Conservation (phyloP, 1,140 invertebrate genomes). For the Trichoplusia ni region DNA sequence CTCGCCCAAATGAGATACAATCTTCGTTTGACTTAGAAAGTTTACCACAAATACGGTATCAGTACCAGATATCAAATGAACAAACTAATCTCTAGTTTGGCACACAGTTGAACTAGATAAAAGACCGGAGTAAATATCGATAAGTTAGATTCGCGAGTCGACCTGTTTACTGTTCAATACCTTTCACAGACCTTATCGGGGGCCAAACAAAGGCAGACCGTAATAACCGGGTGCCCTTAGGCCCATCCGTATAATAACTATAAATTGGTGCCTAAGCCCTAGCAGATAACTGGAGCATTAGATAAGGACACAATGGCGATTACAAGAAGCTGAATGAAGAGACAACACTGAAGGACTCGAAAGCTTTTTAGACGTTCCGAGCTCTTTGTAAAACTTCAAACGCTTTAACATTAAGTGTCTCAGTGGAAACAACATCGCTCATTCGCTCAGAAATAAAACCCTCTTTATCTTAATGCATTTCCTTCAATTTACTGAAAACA, state of each 20-base stretch:
- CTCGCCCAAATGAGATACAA: too few species aligned
- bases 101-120: constrained; percentile 19
- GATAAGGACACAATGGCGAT: constrained; percentile 51
- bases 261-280: constrained; percentile 43
- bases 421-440: constrained; percentile 46
- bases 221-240: constrained; percentile 39
- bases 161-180: constrained; percentile 23
- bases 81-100: constrained; percentile 8
- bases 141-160: constrained; percentile 7
- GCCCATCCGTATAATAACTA: constrained; percentile 46
- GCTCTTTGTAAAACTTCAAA: constrained; percentile 63
- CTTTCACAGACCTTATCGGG: constrained; percentile 35
- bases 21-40: too few species aligned
- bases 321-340: constrained; percentile 48
- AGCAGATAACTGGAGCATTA: constrained; percentile 40
- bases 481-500: constrained; percentile 52
- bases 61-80: not conserved
- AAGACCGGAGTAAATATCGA: not conserved
- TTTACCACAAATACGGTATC: not conserved
- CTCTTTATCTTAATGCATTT: constrained; percentile 51
- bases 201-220: constrained; percentile 40
- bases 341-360: constrained; percentile 43
- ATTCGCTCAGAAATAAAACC: constrained; percentile 52
- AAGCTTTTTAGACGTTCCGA: constrained; percentile 41
- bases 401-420: constrained; percentile 61